These are phyloP conservation scores for Cyaniris semiargus DNA, from an alignment of 2,888 invertebrate genomes.

Conservation along the genomic window DNA sequence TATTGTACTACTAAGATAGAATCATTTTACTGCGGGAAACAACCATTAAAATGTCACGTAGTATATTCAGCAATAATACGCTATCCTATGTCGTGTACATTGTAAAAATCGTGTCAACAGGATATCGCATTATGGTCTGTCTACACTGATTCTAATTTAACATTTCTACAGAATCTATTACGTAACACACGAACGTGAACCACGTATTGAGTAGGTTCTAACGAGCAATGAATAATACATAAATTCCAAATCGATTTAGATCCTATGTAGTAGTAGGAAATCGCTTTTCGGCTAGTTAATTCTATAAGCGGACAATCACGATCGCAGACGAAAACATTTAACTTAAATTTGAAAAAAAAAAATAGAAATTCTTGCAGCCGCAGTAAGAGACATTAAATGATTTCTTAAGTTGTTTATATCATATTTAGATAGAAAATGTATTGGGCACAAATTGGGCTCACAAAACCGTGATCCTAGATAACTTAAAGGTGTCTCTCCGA, in stretches of 20 bases:
- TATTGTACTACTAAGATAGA: too few relatives aligned
- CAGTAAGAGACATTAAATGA: too few relatives aligned
- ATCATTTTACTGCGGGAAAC: too few relatives aligned
- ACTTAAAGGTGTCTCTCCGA: background rate
- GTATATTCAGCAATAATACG: too few relatives aligned
- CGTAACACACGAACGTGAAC: background rate
- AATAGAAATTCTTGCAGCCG: background rate
- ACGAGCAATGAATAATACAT: conserved; percentile 13
- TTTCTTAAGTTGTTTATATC: too few relatives aligned
- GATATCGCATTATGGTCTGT: background rate
- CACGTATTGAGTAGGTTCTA: background rate
- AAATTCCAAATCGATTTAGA: background rate
- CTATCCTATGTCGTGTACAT: too few relatives aligned
- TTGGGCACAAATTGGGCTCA: too few relatives aligned
- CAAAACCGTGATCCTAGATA: background rate
- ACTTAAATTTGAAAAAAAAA: background rate
- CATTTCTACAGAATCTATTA: background rate
- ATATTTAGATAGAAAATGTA: too few relatives aligned
- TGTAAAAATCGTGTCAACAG: background rate
- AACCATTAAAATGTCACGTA: too few relatives aligned
- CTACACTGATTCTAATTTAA: background rate
- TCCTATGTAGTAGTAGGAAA: background rate
- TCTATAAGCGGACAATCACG: background rate
- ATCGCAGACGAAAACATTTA: background rate
- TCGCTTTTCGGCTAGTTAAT: background rate